Conservation (phyloP, 2,888 invertebrate genomes). For the Hirtodrosophila duncani region DNA sequence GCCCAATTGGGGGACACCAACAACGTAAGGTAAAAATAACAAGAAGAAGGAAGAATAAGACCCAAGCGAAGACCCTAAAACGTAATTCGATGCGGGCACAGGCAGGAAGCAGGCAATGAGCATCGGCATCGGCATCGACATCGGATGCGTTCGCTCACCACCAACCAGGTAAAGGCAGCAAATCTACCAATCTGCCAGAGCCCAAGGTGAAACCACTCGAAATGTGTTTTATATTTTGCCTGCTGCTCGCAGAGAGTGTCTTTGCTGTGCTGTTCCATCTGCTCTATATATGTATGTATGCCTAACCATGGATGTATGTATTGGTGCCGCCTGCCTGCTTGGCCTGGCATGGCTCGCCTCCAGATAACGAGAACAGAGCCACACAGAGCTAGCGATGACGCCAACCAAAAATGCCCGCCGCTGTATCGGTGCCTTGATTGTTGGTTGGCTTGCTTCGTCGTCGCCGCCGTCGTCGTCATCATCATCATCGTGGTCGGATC, state of each 20-base stretch:
- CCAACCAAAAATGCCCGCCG: slow-evolving; percentile 50
- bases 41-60: too few relatives aligned
- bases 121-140: slow-evolving; percentile 21
- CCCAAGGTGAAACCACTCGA: slow-evolving; percentile 51
- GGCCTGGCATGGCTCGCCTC: slow-evolving; percentile 61
- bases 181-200: too few relatives aligned
- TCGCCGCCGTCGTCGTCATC: slow-evolving; percentile 22
- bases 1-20: too few relatives aligned
- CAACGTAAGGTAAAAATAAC: too few relatives aligned
- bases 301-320: too few relatives aligned
- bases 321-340: slow-evolving; percentile 10
- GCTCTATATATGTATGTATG: too few relatives aligned
- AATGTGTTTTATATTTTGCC: too few relatives aligned
- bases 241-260: too few relatives aligned
- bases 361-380: slow-evolving; percentile 55
- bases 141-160: slow-evolving; percentile 2
- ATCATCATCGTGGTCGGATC: background rate
- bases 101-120: slow-evolving; percentile 36
- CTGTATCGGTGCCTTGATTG: background rate
- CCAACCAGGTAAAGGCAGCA: slow-evolving; percentile 42
- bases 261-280: too few relatives aligned
- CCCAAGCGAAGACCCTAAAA: too few relatives aligned
- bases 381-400: slow-evolving; percentile 56
- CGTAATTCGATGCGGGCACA: slow-evolving; percentile 68
- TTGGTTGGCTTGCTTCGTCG: slow-evolving; percentile 3